These are phyloP conservation scores for Channa argus DNA, from an alignment of 2,113 vertebrate genomes.

Conservation along the genomic window DNA sequence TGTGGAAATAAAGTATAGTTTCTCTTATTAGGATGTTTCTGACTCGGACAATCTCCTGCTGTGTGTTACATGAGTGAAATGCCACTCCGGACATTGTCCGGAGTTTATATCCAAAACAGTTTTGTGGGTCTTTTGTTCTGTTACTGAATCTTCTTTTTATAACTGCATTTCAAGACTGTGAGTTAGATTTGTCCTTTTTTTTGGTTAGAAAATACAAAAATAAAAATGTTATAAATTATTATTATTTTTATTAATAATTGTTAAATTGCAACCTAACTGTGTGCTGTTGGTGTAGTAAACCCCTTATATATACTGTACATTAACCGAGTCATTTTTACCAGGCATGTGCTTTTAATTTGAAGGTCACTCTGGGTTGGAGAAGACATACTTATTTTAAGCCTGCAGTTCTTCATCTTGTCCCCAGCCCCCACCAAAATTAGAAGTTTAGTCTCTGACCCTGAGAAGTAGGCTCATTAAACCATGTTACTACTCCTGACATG, in stretches of 20 bases:
- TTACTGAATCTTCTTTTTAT: slow-evolving; percentile 16
- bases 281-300: not conserved
- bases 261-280: not conserved
- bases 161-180: slow-evolving; percentile 8
- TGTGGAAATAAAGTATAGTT: no score
- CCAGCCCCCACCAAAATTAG: slow-evolving; percentile 32
- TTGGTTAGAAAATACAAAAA: no score
- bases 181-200: slow-evolving; percentile 1
- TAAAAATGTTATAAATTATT: no score
- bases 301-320: not conserved
- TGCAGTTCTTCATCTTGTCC: slow-evolving; percentile 42
- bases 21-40: no score
- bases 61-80: no score
- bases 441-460: slow-evolving; percentile 48
- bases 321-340: not conserved
- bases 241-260: not conserved
- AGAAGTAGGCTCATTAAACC: slow-evolving; percentile 64
- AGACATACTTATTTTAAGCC: slow-evolving; percentile 30
- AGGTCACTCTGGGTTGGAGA: not conserved
- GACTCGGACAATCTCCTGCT: no score
- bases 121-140: slow-evolving; percentile 17
- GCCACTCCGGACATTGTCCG: no score
- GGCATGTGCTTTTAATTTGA: slow-evolving; percentile 5
- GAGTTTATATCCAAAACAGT: no score
- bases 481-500: slow-evolving; percentile 55